A percentile compares a stretch with the other conserved stretches of the same genome.
Evolutionary conservation across 2,797 vertebrate genomes (phyloP).

Genomic region (Australoheros facetus): DNA sequence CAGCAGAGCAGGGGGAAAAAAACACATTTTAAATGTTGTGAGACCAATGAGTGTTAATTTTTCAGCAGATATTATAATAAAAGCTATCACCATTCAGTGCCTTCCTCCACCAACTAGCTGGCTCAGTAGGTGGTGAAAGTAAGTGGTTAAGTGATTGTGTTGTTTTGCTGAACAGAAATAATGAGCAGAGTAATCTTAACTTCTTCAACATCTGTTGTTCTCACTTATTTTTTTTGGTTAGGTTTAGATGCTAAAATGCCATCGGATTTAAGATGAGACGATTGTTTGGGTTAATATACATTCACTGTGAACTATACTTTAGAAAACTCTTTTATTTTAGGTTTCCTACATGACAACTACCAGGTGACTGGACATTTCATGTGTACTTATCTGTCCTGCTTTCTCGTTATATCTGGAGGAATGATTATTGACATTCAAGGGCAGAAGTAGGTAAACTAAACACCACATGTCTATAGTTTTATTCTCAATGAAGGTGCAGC

Average conservation of each 20-base stretch:
- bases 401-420: background rate
- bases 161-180: background rate
- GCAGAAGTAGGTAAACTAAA: fast-evolving
- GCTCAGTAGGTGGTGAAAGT: background rate
- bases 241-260: background rate
- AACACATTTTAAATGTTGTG: background rate
- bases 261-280: background rate
- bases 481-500: fast-evolving
- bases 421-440: background rate
- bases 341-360: background rate
- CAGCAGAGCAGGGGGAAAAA: background rate
- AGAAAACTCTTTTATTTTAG: background rate
- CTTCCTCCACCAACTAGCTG: background rate
- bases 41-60: background rate
- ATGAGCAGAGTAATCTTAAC: fast-evolving
- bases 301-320: fast-evolving
- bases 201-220: fast-evolving
- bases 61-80: background rate
- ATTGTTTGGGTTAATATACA: background rate
- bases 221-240: background rate
- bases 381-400: background rate
- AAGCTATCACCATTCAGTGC: fast-evolving
- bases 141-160: background rate
- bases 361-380: fast-evolving
- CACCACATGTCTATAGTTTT: background rate